Conservation (phyloP, 2,888 invertebrate genomes). For the Spisula solida region DNA sequence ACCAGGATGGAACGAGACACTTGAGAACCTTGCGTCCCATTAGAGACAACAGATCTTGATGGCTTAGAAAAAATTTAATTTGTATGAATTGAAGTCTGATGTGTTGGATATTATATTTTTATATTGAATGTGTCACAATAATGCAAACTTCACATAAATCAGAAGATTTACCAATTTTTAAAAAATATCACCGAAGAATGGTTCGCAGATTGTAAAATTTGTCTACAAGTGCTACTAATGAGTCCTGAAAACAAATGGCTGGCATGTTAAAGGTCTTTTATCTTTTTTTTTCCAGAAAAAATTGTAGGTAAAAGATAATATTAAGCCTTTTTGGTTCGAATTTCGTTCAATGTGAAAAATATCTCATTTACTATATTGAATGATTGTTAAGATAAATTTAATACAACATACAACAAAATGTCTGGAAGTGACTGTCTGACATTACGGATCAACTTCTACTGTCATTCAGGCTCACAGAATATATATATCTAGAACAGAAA, state of each 20-base stretch:
- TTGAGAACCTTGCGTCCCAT: no score
- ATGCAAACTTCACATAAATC: background rate
- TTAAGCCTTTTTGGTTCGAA: conserved; percentile 14
- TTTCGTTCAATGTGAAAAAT: background rate
- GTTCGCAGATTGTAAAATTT: conserved; percentile 8
- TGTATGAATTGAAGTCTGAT: background rate
- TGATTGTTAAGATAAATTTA: conserved; percentile 2
- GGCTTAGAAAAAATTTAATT: background rate
- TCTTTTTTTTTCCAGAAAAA: background rate
- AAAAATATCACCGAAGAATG: background rate
- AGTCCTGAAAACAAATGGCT: background rate
- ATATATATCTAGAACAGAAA: background rate
- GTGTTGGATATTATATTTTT: background rate
- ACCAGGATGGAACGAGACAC: no score
- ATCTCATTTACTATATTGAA: conserved; percentile 24
- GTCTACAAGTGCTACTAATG: conserved; percentile 6
- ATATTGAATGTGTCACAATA: background rate
- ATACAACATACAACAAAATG: conserved; percentile 15
- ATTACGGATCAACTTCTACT: background rate
- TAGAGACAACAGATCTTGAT: no score
- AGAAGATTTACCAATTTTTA: conserved; percentile 9
- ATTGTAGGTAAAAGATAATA: background rate
- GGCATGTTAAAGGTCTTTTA: conserved; percentile 17
- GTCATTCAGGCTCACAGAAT: background rate
- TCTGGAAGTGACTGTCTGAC: conserved; percentile 10